Evolutionary conservation across 2,888 invertebrate genomes (phyloP).

Genomic region (Latrodectus hesperus): DNA sequence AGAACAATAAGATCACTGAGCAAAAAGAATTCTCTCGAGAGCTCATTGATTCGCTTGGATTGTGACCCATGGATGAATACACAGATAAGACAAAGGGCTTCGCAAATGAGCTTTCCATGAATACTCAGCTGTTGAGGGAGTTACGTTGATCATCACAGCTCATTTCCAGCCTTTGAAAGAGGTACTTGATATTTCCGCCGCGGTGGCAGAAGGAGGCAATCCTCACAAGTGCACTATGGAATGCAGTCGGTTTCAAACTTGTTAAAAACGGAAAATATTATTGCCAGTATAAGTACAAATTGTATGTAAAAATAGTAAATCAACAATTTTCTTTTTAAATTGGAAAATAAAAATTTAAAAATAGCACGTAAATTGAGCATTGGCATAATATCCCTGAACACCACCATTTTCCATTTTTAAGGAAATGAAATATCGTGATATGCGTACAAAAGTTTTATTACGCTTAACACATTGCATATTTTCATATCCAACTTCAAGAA

Average conservation of each 20-base stretch:
- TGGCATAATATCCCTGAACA: conserved; percentile 53
- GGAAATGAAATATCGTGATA: conserved; percentile 54
- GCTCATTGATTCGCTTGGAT: conserved; percentile 55
- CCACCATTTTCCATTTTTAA: conserved; percentile 1
- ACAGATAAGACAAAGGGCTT: conserved; percentile 44
- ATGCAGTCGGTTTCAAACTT: conserved; percentile 25
- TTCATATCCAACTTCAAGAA: conserved; percentile 44
- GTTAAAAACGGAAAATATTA: not conserved
- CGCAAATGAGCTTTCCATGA: conserved; percentile 43
- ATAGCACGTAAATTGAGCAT: conserved; percentile 54
- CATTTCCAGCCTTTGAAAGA: conserved; percentile 13
- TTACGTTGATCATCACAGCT: not conserved
- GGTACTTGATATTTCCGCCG: conserved; percentile 18
- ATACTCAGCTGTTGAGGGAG: conserved; percentile 45
- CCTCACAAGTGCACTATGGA: conserved; percentile 37
- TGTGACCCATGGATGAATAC: conserved; percentile 54
- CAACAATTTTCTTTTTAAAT: conserved; percentile 2
- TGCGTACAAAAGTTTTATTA: conserved; percentile 17
- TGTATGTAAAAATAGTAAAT: not conserved
- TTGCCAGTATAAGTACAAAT: not conserved
- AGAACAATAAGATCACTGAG: conserved; percentile 67
- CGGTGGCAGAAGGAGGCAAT: conserved; percentile 56
- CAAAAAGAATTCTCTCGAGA: conserved; percentile 64
- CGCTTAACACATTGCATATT: conserved; percentile 11
- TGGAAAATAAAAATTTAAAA: conserved; percentile 13